Percentiles rank a stretch among this genome's conserved stretches.
Conservation (phyloP, 1,140 invertebrate species). For the Magallana gigas region DNA sequence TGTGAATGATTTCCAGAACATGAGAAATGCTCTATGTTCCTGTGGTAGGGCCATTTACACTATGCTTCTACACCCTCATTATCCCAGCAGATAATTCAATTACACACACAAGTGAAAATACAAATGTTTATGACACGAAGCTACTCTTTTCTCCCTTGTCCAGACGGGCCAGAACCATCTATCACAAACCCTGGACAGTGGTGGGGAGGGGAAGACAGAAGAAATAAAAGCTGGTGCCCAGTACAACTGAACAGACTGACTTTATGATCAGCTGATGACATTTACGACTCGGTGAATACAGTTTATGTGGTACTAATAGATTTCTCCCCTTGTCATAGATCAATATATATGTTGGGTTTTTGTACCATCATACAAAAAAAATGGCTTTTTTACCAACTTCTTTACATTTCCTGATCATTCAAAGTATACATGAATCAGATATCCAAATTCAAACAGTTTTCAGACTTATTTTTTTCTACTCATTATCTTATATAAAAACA, state of each 20-base stretch:
- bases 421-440: too few relatives aligned
- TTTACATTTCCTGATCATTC: too few relatives aligned
- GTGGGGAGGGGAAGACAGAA: background rate
- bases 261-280: constrained; percentile 28
- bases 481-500: too few relatives aligned
- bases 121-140: constrained; percentile 26
- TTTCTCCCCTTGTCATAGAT: constrained; percentile 9
- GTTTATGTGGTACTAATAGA: constrained; percentile 25
- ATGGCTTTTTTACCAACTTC: too few relatives aligned
- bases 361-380: too few relatives aligned
- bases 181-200: background rate
- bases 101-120: constrained; percentile 36
- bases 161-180: constrained; percentile 8
- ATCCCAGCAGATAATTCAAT: constrained; percentile 36
- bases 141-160: background rate
- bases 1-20: constrained; percentile 10
- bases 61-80: background rate
- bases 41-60: constrained; percentile 26
- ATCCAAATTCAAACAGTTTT: too few relatives aligned
- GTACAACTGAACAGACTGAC: constrained; percentile 9
- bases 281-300: background rate
- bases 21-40: background rate
- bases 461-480: too few relatives aligned
- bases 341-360: background rate
- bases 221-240: constrained; percentile 24